These are phyloP conservation scores for Rhadina sibilatrix DNA, from an alignment of 2,113 vertebrate species.

Conservation along the genomic window DNA sequence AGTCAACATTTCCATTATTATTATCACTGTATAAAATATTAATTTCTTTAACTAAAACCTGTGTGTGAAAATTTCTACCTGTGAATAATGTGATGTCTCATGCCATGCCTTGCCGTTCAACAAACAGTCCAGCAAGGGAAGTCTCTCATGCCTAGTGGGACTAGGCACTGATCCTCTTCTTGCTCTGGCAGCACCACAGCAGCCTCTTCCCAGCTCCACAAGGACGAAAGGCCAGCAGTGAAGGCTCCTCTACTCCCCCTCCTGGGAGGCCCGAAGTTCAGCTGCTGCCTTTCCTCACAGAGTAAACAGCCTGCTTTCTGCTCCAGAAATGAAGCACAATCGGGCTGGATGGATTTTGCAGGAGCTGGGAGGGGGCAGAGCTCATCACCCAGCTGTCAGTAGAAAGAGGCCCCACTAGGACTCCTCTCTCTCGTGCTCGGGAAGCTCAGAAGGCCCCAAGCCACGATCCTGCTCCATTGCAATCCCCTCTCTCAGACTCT, in stretches of 20 bases:
- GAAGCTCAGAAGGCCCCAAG: background rate
- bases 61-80: background rate
- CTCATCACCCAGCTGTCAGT: background rate
- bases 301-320: background rate
- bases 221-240: background rate
- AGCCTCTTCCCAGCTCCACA: background rate
- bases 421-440: accelerated
- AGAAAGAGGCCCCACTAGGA: background rate
- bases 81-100: background rate
- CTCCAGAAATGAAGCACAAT: background rate
- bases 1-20: background rate
- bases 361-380: background rate
- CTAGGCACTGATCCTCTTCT: background rate
- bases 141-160: accelerated
- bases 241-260: slow-evolving; percentile 47
- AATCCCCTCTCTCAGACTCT: background rate
- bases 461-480: accelerated
- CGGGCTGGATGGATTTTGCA: background rate
- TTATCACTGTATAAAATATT: background rate
- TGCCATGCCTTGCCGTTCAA: background rate
- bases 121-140: background rate
- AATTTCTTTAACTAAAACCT: background rate
- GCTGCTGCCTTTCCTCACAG: background rate
- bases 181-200: background rate
- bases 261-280: background rate